A percentile compares a stretch with the other conserved stretches of the same genome.
These are phyloP conservation scores for Venustoraphidia nigricollis DNA, from an alignment of 2,888 invertebrate species.

Conservation along the genomic window DNA sequence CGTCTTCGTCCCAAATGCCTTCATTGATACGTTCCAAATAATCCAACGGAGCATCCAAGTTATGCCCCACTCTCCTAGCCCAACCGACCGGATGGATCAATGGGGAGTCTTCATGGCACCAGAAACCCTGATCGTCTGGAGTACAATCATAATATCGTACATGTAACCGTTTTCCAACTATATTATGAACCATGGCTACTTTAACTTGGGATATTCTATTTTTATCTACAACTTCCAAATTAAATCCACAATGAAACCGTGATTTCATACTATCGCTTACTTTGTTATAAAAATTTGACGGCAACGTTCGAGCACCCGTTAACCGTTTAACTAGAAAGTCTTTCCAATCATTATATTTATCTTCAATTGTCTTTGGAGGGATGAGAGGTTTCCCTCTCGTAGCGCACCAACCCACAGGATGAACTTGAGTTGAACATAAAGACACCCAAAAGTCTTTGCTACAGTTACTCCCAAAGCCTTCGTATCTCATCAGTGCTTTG, in stretches of 20 bases:
- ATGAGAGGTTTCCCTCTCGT: slow-evolving; percentile 88
- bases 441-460: slow-evolving; percentile 95
- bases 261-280: slow-evolving; percentile 72
- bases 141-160: slow-evolving; percentile 78
- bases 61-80: slow-evolving; percentile 82
- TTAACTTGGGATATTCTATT: slow-evolving; percentile 81
- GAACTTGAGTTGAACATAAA: slow-evolving; percentile 84
- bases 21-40: slow-evolving; percentile 62
- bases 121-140: slow-evolving; percentile 74
- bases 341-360: slow-evolving; percentile 92
- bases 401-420: slow-evolving; percentile 97
- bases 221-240: slow-evolving; percentile 91
- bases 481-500: slow-evolving; percentile 69
- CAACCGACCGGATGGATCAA: slow-evolving; percentile 94
- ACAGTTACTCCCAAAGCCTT: slow-evolving; percentile 80
- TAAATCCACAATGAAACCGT: slow-evolving; percentile 65
- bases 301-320: slow-evolving; percentile 89
- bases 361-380: slow-evolving; percentile 83
- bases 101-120: slow-evolving; percentile 93
- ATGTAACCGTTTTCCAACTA: slow-evolving; percentile 82
- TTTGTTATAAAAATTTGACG: slow-evolving; percentile 82
- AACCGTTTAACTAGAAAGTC: slow-evolving; percentile 82
- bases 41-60: slow-evolving; percentile 65
- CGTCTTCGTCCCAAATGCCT: slow-evolving; percentile 54
- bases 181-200: slow-evolving; percentile 78